Conservation (phyloP, 2,888 invertebrate genomes). For the Stenchaetothrips biformis region DNA sequence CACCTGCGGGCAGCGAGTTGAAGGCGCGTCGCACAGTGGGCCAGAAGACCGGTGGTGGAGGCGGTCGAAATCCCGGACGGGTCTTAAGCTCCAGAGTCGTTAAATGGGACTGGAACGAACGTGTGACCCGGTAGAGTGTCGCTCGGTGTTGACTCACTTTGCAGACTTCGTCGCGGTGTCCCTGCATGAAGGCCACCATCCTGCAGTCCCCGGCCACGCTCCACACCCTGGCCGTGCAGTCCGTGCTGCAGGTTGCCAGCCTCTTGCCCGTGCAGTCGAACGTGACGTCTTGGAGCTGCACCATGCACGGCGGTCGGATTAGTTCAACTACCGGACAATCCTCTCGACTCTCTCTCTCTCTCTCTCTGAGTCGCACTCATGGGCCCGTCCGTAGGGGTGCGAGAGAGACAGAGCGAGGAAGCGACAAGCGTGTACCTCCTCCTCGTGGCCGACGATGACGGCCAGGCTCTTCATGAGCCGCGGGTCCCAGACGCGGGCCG, state of each 20-base stretch:
- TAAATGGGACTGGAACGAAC: no score
- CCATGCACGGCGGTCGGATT: neutral
- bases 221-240: constrained; percentile 69
- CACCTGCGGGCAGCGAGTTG: constrained; percentile 49
- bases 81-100: no score
- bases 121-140: no score
- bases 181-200: constrained; percentile 56
- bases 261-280: constrained; percentile 70
- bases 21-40: no score
- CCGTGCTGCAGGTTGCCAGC: constrained; percentile 70
- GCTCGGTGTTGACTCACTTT: constrained; percentile 47
- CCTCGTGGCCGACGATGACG: constrained; percentile 58
- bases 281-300: constrained; percentile 63
- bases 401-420: no score
- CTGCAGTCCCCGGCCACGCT: constrained; percentile 55
- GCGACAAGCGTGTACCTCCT: constrained; percentile 50
- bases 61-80: no score
- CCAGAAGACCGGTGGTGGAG: no score
- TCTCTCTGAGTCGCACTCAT: no score
- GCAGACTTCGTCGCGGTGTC: constrained; percentile 64
- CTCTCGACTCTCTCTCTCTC: no score
- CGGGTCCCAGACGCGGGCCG: constrained; percentile 66
- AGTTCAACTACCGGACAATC: no score
- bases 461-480: constrained; percentile 54
- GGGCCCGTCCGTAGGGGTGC: no score